Percentiles rank a stretch among this genome's conserved stretches.
These are phyloP conservation scores for Vicugna pacos DNA, from an alignment of 2,113 vertebrate genomes.

Conservation along the genomic window DNA sequence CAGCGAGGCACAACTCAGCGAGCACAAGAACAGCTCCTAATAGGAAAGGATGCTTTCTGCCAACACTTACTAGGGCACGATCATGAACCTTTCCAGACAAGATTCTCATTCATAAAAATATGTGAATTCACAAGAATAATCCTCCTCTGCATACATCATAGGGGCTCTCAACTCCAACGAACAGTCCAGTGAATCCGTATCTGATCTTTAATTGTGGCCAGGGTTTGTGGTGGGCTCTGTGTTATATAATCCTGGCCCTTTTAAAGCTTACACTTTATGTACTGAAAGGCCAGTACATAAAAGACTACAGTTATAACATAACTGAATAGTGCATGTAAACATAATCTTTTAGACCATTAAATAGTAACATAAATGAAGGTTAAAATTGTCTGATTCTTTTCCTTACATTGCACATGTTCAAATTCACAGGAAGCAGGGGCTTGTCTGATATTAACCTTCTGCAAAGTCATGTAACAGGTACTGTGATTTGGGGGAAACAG, in stretches of 20 bases:
- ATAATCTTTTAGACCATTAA: background rate
- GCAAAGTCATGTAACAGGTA: background rate
- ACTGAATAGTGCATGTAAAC: background rate
- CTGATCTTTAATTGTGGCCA: background rate
- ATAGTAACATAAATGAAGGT: background rate
- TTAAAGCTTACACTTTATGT: background rate
- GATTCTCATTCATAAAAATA: background rate
- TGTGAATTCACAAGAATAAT: background rate
- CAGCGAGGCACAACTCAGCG: background rate
- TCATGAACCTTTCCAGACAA: background rate
- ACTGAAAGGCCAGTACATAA: background rate
- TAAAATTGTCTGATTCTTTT: background rate
- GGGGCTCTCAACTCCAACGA: background rate
- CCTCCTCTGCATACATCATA: background rate
- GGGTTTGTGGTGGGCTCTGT: background rate
- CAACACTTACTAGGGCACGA: background rate
- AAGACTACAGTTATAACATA: background rate
- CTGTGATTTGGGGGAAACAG: background rate
- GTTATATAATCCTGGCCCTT: background rate
- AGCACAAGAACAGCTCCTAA: background rate
- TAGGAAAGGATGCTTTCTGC: background rate
- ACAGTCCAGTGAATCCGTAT: no score
- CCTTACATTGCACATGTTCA: background rate
- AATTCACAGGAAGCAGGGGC: background rate
- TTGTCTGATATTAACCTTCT: background rate